Evolutionary conservation across 1,140 invertebrate genomes (phyloP), one percentile per base, ranked within the genome.

Genomic region (Hylaeus volcanicus): DNA sequence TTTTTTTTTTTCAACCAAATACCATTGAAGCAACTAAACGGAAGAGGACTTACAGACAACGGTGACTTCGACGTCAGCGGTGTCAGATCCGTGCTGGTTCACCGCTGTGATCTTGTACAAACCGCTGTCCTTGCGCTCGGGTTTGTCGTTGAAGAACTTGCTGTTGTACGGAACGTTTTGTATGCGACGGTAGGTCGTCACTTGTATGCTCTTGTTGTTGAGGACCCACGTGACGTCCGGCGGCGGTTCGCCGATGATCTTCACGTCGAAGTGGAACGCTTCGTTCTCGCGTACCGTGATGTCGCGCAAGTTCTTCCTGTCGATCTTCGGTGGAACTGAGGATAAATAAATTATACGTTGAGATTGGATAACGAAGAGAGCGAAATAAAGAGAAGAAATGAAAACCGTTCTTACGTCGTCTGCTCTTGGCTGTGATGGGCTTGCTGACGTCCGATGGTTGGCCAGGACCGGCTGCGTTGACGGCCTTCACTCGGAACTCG

Each of bases 301-400:
- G 78, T 96, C 95, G 64, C 95, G 95, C 56, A 98, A 93, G 92
- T 96, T 97, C 79, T 95, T 95, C 41, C 97, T 94, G 89, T 98
- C 97, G 93, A 99, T 99, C 93, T 97, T 98, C 15, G 98, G 98
- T 79, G 98, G 96, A 93, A 99, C 97, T 98, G 93, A 55, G 92
- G 6, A 26, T 0, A 11, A 39, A 56, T 37, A 26, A 2, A 45
- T 41, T 2, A 51, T 14, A 65, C 5, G n/a, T 37, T 55, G 43
- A 26, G 26, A 26, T 41, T 9, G 8, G 6, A 14, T 2, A 55
- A 2, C 14, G 3, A n/a, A 26, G 4, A 6, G 41, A 41, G 0
- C n/a, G 48, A 70, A 26, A 76, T 41, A 61, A 2, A 9, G 61
- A 81, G 41, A 61, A 45, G 2, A 6, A 91, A 94, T 15, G 2